These are phyloP conservation scores for Pachycephala philippinensis DNA, from an alignment of 2,113 vertebrate species.

Conservation along the genomic window DNA sequence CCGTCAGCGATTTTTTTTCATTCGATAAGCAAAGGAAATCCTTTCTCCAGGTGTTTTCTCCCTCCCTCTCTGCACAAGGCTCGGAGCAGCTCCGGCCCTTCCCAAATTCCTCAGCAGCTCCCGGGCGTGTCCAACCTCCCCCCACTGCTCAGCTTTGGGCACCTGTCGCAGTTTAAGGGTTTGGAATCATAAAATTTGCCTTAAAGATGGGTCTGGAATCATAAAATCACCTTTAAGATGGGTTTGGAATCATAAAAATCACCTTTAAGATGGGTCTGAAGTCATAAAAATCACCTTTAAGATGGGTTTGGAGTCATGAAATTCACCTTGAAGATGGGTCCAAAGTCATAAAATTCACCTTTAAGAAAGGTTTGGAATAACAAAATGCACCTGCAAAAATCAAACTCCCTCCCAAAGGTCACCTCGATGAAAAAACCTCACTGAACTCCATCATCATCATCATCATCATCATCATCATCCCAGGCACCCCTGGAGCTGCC, in stretches of 20 bases:
- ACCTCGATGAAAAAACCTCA: too few relatives aligned
- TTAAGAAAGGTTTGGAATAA: neutral
- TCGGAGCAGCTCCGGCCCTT: accelerated
- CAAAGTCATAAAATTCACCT: neutral
- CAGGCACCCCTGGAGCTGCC: neutral
- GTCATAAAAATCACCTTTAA: neutral
- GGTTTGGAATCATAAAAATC: neutral
- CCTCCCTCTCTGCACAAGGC: neutral
- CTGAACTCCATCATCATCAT: neutral
- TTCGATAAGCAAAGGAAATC: neutral
- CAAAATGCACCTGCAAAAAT: neutral
- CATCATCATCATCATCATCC: neutral
- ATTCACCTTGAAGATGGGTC: neutral
- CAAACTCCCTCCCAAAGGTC: neutral
- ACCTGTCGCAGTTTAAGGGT: neutral
- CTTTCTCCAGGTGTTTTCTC: accelerated
- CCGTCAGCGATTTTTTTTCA: neutral
- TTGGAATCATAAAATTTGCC: neutral
- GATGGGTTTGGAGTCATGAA: accelerated
- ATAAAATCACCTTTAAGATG: accelerated
- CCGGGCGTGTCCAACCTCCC: neutral
- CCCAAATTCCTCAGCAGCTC: accelerated
- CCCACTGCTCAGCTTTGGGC: accelerated
- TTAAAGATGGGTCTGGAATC: neutral
- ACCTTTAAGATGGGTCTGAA: neutral